phyloP scores from a whole-genome alignment of 30 jellyfish, hydroid and myxozoan genomes.

The Chironex yamaguchii region DNA sequence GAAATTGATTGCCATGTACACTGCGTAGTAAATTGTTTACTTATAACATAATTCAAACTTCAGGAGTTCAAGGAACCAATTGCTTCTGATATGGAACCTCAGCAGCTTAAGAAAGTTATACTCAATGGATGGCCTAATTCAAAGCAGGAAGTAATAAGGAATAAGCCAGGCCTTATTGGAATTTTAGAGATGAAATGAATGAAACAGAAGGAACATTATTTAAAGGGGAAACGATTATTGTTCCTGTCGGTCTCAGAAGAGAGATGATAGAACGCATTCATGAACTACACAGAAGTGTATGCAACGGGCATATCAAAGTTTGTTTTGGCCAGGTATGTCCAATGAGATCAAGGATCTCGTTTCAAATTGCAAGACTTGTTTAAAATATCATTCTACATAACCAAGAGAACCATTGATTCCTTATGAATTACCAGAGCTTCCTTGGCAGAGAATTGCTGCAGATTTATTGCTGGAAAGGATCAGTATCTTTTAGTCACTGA shows the following conservation, averaged over 20 bases:
- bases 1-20: conserved; percentile 21
- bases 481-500: too few relatives aligned
- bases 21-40: neutral
- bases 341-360: conserved; percentile 17
- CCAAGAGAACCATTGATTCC: conserved; percentile 30
- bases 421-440: too few relatives aligned
- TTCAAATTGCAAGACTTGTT: conserved; percentile 9
- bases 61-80: conserved; percentile 2
- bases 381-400: neutral
- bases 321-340: conserved; percentile 35
- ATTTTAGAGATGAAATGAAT: conserved; percentile 13
- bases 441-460: too few relatives aligned
- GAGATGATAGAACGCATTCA: conserved; percentile 4
- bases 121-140: conserved; percentile 22
- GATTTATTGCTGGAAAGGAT: too few relatives aligned
- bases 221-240: conserved; percentile 4
- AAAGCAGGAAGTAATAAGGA: conserved; percentile 6
- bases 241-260: neutral
- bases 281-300: conserved; percentile 1
- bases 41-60: neutral
- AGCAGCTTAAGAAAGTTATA: conserved; percentile 21
- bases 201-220: conserved; percentile 18
- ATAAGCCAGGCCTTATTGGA: conserved; percentile 11
- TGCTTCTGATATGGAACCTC: conserved; percentile 21
- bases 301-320: conserved; percentile 16